phyloP scores from a whole-genome alignment of 2,113 vertebrate genomes.

The Capricornis sumatraensis region DNA sequence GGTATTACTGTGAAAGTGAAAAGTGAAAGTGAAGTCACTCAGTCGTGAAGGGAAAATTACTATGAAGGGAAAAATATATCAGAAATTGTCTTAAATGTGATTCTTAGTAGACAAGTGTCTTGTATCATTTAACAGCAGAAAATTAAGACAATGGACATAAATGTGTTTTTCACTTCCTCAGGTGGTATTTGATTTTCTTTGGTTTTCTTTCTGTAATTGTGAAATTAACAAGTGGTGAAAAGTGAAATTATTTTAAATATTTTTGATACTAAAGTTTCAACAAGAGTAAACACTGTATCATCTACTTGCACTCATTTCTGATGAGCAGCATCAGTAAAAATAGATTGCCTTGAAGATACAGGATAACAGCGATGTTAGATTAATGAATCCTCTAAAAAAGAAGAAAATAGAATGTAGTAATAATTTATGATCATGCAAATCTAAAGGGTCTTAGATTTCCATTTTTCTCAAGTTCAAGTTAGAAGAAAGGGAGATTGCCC shows the following conservation, averaged over 20 bases:
- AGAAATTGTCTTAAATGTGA: too few relatives aligned
- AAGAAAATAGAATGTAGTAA: neutral
- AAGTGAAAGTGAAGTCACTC: neutral
- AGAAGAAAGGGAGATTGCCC: neutral
- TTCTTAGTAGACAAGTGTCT: too few relatives aligned
- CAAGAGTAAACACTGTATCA: neutral
- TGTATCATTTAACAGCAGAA: too few relatives aligned
- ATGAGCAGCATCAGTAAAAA: neutral
- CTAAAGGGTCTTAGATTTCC: neutral
- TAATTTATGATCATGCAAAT: neutral
- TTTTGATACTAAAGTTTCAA: neutral
- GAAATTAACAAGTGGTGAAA: neutral
- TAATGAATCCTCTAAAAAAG: neutral
- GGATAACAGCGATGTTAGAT: neutral
- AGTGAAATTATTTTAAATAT: neutral
- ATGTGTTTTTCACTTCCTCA: too few relatives aligned
- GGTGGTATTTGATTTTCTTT: neutral
- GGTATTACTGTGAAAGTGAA: conserved; percentile 15
- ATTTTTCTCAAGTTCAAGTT: neutral
- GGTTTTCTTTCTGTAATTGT: neutral
- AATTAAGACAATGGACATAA: too few relatives aligned
- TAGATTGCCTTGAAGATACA: neutral
- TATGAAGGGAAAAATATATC: neutral
- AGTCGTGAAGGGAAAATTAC: neutral
- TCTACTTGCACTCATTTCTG: neutral